A percentile compares a stretch with the other conserved stretches of the same genome.
These are phyloP conservation scores for Tragelaphus strepsiceros DNA, from an alignment of 2,113 vertebrate species.

Conservation along the genomic window DNA sequence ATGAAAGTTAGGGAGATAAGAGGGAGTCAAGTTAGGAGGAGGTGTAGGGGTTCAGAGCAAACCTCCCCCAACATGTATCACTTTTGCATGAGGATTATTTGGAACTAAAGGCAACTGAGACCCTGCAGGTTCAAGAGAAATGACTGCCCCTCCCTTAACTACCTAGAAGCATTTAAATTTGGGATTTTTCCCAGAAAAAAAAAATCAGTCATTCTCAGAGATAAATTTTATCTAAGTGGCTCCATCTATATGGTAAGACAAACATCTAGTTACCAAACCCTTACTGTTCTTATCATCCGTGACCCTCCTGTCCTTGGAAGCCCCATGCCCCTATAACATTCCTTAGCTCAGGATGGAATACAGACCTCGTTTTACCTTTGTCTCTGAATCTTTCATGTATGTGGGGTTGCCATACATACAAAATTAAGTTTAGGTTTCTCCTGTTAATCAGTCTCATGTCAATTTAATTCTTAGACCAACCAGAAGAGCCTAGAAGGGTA, in stretches of 20 bases:
- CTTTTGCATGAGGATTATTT: not conserved
- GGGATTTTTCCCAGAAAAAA: not conserved
- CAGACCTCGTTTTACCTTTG: not conserved
- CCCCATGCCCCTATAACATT: not conserved
- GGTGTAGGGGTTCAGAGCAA: not conserved
- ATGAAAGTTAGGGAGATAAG: not conserved
- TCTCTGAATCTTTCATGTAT: not conserved
- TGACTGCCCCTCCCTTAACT: not conserved
- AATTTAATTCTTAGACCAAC: not conserved
- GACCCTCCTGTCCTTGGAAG: not conserved
- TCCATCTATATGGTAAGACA: not conserved
- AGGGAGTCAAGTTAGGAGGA: not conserved
- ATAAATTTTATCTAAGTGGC: not conserved
- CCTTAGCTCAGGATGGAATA: not conserved
- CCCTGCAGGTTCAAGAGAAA: not conserved
- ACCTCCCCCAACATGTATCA: not conserved
- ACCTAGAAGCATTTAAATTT: not conserved
- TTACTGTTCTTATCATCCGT: not conserved
- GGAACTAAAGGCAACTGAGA: not conserved
- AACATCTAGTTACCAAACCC: not conserved
- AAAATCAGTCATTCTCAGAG: not conserved
- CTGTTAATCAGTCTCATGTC: not conserved
- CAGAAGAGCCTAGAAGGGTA: not conserved
- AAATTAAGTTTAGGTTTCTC: not conserved
- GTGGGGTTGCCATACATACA: not conserved